A percentile compares a stretch with the other conserved stretches of the same genome.
These are phyloP conservation scores for Xiphophorus hellerii DNA, from an alignment of 2,113 vertebrate species.

Conservation along the genomic window DNA sequence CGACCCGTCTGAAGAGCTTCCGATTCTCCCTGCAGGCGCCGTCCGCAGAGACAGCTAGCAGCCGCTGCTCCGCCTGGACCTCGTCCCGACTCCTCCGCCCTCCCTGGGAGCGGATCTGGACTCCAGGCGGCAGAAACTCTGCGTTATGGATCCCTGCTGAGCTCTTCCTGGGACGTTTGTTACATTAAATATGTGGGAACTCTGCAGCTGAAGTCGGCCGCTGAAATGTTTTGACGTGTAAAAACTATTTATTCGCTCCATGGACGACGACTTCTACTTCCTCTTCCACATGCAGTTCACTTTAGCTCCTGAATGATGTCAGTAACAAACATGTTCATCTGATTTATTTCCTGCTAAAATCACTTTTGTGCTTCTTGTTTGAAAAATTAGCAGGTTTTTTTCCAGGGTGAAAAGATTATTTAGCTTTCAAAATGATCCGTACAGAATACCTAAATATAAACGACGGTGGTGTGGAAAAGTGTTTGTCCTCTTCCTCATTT, in stretches of 20 bases:
- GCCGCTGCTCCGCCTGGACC: slow-evolving; percentile 14
- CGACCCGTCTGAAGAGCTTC: background rate
- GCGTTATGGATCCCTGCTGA: slow-evolving; percentile 27
- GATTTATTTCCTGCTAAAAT: too few relatives aligned
- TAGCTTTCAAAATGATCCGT: background rate
- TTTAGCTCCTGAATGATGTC: background rate
- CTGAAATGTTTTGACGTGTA: background rate
- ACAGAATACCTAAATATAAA: background rate
- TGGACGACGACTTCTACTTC: background rate
- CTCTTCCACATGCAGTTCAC: background rate
- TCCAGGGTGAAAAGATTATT: background rate
- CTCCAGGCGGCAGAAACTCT: background rate
- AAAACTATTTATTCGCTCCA: background rate
- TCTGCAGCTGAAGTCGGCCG: too few relatives aligned
- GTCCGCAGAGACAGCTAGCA: slow-evolving; percentile 70
- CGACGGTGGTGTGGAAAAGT: too few relatives aligned
- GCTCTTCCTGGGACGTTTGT: slow-evolving; percentile 43
- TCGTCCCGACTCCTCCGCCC: slow-evolving; percentile 39
- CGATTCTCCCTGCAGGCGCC: slow-evolving; percentile 57
- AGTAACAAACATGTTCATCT: too few relatives aligned
- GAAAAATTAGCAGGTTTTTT: too few relatives aligned
- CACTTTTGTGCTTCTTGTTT: too few relatives aligned
- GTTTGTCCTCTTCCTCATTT: too few relatives aligned
- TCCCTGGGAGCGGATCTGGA: slow-evolving; percentile 17
- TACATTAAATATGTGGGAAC: slow-evolving; percentile 24